Evolutionary conservation across 2,797 vertebrate species (phyloP).

Genomic region (Silurus aristotelis): DNA sequence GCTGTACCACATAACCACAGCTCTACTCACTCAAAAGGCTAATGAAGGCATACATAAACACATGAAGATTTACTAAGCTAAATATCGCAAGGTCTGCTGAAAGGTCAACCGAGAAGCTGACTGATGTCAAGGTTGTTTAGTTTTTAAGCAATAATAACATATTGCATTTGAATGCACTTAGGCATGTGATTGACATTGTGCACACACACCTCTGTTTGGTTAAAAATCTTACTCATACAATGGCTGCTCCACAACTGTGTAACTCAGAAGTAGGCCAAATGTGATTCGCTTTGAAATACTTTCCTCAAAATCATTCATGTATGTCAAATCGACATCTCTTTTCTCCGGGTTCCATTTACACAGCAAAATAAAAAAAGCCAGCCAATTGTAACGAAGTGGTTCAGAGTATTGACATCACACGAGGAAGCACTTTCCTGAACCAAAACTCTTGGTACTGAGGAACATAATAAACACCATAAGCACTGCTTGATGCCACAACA

Average conservation of each 20-base stretch:
- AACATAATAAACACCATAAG: neutral
- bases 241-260: neutral
- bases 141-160: neutral
- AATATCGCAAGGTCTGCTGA: neutral
- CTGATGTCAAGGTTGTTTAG: neutral
- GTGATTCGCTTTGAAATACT: neutral
- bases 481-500: constrained; percentile 21
- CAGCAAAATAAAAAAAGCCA: neutral
- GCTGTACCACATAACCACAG: too few species aligned
- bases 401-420: constrained; percentile 7
- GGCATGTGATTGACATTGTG: neutral
- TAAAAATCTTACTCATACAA: constrained; percentile 1
- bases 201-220: constrained; percentile 25
- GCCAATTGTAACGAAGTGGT: neutral
- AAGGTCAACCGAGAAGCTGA: neutral
- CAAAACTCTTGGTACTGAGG: neutral
- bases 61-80: neutral
- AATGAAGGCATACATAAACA: neutral
- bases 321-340: constrained; percentile 17
- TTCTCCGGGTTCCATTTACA: neutral
- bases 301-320: constrained; percentile 36
- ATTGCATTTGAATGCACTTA: neutral
- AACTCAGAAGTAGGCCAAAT: constrained; percentile 31
- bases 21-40: neutral
- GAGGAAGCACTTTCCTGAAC: neutral